Evolutionary conservation across 2,888 invertebrate species (phyloP).

Genomic region (Eremobia ochroleuca): DNA sequence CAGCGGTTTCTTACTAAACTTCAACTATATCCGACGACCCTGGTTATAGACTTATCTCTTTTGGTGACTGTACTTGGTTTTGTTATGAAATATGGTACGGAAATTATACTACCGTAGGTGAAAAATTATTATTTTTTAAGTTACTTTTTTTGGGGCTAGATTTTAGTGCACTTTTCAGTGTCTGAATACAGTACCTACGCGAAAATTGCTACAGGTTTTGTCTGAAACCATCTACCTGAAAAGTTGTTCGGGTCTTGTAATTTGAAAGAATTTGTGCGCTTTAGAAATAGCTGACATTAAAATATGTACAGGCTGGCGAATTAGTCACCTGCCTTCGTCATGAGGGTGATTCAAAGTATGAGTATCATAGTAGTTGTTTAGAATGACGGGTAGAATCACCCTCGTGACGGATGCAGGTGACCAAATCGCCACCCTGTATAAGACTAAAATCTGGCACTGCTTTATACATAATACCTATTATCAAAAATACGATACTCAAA

Average conservation of each 20-base stretch:
- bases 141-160: not conserved
- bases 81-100: constrained; percentile 12
- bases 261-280: not conserved
- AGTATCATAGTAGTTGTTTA: too few relatives aligned
- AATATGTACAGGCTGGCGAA: too few relatives aligned
- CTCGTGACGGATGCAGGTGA: too few relatives aligned
- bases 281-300: not conserved
- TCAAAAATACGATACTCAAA: not conserved
- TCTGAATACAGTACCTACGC: not conserved
- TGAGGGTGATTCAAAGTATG: too few relatives aligned
- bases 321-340: too few relatives aligned
- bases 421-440: too few relatives aligned
- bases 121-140: not conserved
- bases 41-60: too few relatives aligned
- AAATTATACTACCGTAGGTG: not conserved
- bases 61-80: constrained; percentile 24
- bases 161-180: not conserved
- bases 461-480: not conserved
- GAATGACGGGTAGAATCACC: too few relatives aligned
- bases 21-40: too few relatives aligned
- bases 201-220: not conserved
- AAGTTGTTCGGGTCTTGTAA: too few relatives aligned
- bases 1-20: too few relatives aligned
- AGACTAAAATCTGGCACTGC: not conserved
- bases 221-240: not conserved